Base-by-base conservation (phyloP, 1,140 invertebrate species). In the Thereuonema tuberculata region DNA sequence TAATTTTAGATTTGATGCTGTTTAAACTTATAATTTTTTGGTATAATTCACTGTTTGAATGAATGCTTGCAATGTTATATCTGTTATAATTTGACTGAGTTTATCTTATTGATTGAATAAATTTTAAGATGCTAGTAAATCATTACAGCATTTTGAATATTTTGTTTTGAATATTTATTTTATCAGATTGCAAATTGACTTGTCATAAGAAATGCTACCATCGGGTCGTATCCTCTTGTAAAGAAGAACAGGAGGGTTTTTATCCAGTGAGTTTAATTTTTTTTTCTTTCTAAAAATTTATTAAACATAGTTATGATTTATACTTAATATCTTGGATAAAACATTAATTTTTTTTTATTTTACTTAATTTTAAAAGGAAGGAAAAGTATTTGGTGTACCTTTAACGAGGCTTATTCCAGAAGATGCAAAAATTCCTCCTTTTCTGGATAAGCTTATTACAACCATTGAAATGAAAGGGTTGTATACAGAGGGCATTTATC, bases 201-300 rank as follows among this genome's bases (percentile, higher is more conserved):
- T 92, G 90, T 68, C 93, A 98, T 73, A 93, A 92, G 72, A 96
- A 94, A 71, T 97, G 93, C 74, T 87, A 89, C 67, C 78, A 76
- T 55, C 89, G 87, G 68, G 75, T 79, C 2, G 72, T 67, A 24
- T 64, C 66, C 43, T 68, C 72, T 5, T 84, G 82, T 70, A 70
- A 75, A 58, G 72, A 72, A 56, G 69, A 70, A 57, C 67, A 69
- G 26, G 69, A 58, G 48, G 46, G 54, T 15, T 50, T 28, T 48
- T 25, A 59, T 52, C 1, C 61, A 28, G 62, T 67, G 64, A 58
- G 64, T 56, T 50, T 50, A 50, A 12, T 50, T n/a, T 50, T 21
- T 21, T 12, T 59, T 59, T 59, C 23, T 48, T 29, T 49, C 24
- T 58, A 17, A n/a, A n/a, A n/a, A n/a, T n/a, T n/a, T n/a, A n/a